A percentile compares a stretch with the other conserved stretches of the same genome.
Evolutionary conservation across 2,888 invertebrate genomes (phyloP).

Genomic region (Eristalinus aeneus): DNA sequence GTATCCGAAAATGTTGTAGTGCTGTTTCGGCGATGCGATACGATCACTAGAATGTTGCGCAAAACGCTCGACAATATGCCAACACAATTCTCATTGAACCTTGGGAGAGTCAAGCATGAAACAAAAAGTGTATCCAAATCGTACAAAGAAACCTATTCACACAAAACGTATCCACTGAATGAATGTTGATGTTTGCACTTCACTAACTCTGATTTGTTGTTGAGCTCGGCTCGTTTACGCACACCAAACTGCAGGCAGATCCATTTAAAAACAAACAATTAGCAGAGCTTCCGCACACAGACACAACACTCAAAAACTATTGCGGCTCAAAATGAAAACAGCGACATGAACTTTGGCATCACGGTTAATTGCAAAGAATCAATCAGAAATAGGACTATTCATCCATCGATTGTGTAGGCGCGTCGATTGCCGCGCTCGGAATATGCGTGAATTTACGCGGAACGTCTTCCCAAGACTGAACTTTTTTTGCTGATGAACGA

Average conservation of each 20-base stretch:
- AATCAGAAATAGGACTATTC: slow-evolving; percentile 11
- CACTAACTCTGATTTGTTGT: slow-evolving; percentile 19
- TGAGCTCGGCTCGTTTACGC: slow-evolving; percentile 1
- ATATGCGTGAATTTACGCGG: slow-evolving; percentile 77
- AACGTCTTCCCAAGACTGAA: slow-evolving; percentile 78
- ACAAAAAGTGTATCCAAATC: neutral
- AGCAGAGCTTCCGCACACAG: neutral
- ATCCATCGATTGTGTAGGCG: slow-evolving; percentile 27
- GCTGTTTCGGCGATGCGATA: neutral
- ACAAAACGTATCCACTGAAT: slow-evolving; percentile 7
- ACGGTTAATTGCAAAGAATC: neutral
- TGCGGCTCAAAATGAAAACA: neutral
- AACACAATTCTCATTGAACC: slow-evolving; percentile 12
- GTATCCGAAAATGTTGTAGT: slow-evolving; percentile 38
- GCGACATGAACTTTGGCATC: slow-evolving; percentile 9
- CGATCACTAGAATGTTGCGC: slow-evolving; percentile 1
- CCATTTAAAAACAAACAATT: neutral
- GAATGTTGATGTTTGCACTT: slow-evolving; percentile 21
- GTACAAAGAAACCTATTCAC: slow-evolving; percentile 16
- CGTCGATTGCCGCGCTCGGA: slow-evolving; percentile 57
- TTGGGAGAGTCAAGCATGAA: neutral
- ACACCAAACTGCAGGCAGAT: slow-evolving; percentile 6
- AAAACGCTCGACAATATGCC: neutral
- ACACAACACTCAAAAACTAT: slow-evolving; percentile 10
- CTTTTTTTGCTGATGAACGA: slow-evolving; percentile 77